Evolutionary conservation across 2,888 invertebrate species (phyloP), one percentile per base, ranked within the genome.

Genomic region (Ryuthela nishihirai): DNA sequence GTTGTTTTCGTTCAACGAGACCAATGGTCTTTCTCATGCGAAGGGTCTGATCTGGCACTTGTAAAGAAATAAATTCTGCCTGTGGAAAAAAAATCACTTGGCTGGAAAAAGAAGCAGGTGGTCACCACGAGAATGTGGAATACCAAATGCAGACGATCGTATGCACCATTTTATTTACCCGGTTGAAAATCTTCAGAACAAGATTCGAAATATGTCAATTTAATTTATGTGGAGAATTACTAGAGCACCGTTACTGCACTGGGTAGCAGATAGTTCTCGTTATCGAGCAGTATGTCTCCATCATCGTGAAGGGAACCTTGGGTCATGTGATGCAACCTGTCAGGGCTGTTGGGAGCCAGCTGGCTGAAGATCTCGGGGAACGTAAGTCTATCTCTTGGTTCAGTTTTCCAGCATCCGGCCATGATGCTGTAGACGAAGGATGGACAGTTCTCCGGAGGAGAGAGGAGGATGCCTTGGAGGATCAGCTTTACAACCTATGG

Each of bases 351-450:
- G 7, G 41, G 41, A 5, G 52, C 10, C 17, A 66, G 35, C 7
- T 42, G 15, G 21, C 62, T 36, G 38, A 38, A 64, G 66, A 88
- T 84, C 64, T 84, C 83, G 21, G 81, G 75, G 70, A 91, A 90
- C 17, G 79, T 81, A 40, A 85, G 80, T 45, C 91, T 79, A 67
- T 89, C 85, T 48, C 82, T 80, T 0, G 90, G 86, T 68, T 90
- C 88, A 0, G 83, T 81, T 69, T 85, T 83, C 88, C 88, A 89
- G 68, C 88, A 88, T 12, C 82, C 81, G 7, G 81, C 80, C 88
- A 89, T 88, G 64, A 88, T 74, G 56, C 85, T 83, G 67, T 83
- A 83, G 5, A 88, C 82, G 47, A 83, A 78, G 0, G 81, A 75
- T 0, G 88, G 87, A 69, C 86, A 87, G 67, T 85, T 85, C 62